Conservation (phyloP, 2,113 vertebrate species). For the Oreochromis aureus region DNA sequence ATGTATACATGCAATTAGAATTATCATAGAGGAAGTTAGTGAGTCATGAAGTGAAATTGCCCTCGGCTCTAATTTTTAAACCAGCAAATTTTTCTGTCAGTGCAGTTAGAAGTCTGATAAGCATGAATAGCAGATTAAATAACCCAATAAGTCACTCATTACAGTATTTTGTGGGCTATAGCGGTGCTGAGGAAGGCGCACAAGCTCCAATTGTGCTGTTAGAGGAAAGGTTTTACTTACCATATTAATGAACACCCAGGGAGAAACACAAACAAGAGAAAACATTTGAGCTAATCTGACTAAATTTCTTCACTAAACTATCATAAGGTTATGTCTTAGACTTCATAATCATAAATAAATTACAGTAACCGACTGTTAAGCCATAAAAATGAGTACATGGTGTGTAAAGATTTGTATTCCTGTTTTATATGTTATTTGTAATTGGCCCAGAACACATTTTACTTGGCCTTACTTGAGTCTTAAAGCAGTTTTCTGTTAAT, state of each 20-base stretch:
- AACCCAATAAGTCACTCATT: conserved; percentile 10
- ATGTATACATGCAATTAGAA: conserved; percentile 23
- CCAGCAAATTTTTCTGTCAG: not conserved
- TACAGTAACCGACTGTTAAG: not conserved
- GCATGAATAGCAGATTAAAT: conserved; percentile 23
- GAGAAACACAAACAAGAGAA: not conserved
- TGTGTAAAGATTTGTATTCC: not conserved
- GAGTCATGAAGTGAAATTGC: conserved; percentile 11
- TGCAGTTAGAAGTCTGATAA: not conserved
- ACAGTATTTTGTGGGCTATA: not conserved
- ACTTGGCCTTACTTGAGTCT: not conserved
- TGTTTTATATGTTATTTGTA: conserved; percentile 1
- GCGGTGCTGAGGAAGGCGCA: not conserved
- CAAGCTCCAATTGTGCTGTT: not conserved
- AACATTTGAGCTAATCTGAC: not conserved
- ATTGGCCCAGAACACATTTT: not conserved
- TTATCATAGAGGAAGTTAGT: conserved; percentile 10
- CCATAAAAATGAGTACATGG: not conserved
- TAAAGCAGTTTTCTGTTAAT: not conserved
- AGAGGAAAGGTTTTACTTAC: not conserved
- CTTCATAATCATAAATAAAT: not conserved
- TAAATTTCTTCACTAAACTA: not conserved
- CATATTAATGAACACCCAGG: not conserved
- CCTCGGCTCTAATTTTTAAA: conserved; percentile 16
- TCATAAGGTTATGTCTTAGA: not conserved